Conservation (phyloP, 2,797 vertebrate species). For the Emys orbicularis region DNA sequence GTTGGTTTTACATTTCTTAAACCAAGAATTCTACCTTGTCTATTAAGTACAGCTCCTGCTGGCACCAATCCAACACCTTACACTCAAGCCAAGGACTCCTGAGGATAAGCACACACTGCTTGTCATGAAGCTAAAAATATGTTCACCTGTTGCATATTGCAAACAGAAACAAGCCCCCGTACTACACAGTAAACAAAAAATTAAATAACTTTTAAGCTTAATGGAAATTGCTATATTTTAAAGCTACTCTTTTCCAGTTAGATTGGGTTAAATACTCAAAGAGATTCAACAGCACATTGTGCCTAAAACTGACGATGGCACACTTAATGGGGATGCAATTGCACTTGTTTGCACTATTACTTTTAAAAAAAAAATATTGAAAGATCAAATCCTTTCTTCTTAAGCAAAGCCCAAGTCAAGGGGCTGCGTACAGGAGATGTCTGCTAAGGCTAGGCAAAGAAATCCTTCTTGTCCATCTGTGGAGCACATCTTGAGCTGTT, state of each 20-base stretch:
- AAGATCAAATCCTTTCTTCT: background rate
- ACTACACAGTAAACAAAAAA: conserved; percentile 59
- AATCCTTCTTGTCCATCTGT: background rate
- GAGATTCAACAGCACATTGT: background rate
- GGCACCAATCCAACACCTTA: conserved; percentile 15
- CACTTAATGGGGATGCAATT: background rate
- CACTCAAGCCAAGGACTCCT: conserved; percentile 21
- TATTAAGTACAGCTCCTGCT: background rate
- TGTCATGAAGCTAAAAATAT: conserved; percentile 69
- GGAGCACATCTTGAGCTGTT: background rate
- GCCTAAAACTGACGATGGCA: background rate
- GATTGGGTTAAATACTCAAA: background rate
- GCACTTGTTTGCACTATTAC: background rate
- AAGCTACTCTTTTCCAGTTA: background rate
- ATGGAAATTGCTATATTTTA: conserved; percentile 43
- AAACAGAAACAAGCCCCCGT: conserved; percentile 58
- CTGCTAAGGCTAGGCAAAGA: background rate
- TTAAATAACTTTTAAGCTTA: conserved; percentile 49
- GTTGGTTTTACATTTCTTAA: conserved; percentile 12
- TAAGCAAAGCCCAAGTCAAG: background rate
- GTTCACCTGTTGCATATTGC: conserved; percentile 66
- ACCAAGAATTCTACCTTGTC: background rate
- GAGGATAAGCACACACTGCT: background rate
- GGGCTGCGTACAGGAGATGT: background rate
- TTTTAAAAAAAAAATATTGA: background rate